Conservation (phyloP, 2,113 vertebrate genomes). For the Zootoca vivipara region DNA sequence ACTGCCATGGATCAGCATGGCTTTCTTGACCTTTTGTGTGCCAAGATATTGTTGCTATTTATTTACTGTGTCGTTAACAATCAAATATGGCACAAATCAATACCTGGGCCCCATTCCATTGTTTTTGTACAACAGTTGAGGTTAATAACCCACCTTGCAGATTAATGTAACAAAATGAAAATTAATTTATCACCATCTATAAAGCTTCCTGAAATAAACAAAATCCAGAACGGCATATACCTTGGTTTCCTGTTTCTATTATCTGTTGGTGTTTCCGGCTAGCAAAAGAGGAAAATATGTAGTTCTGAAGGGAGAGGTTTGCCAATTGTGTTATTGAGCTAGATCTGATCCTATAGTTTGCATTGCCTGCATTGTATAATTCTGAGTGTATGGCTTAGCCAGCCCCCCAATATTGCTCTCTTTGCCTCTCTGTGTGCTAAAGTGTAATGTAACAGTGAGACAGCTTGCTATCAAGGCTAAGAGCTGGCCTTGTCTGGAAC, state of each 20-base stretch:
- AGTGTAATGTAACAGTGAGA: too few species aligned
- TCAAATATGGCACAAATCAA: neutral
- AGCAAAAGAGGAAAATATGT: neutral
- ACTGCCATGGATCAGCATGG: too few species aligned
- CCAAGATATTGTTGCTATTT: neutral
- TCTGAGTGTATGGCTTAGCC: too few species aligned
- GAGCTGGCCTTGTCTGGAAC: too few species aligned
- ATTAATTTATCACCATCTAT: constrained; percentile 1
- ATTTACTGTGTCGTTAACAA: neutral
- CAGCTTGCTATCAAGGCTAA: too few species aligned
- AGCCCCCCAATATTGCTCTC: too few species aligned
- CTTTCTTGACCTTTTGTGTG: neutral
- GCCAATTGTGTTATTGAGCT: too few species aligned
- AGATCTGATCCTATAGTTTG: too few species aligned
- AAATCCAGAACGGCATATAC: neutral
- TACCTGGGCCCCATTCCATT: neutral
- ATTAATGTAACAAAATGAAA: neutral
- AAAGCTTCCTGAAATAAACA: constrained; percentile 1
- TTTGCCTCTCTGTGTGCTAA: too few species aligned
- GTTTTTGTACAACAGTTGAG: neutral
- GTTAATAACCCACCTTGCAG: neutral
- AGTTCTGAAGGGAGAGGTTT: too few species aligned
- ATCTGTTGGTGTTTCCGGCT: neutral
- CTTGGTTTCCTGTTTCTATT: neutral
- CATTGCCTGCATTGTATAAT: too few species aligned